These are phyloP conservation scores for Lepidothrix coronata DNA, from an alignment of 2,113 vertebrate genomes.

Conservation along the genomic window DNA sequence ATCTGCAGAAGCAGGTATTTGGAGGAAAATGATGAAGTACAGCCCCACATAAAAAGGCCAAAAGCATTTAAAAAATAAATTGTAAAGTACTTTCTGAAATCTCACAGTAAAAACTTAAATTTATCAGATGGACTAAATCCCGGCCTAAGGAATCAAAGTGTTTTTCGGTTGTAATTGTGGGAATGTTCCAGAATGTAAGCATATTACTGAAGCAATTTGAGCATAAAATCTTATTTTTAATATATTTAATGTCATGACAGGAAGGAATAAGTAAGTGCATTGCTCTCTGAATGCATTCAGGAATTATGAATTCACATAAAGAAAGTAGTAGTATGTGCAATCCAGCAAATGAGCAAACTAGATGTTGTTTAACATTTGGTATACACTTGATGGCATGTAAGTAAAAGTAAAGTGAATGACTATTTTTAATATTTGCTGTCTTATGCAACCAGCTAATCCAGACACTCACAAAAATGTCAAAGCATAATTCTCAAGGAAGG, in stretches of 20 bases:
- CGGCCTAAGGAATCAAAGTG: not conserved
- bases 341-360: not conserved
- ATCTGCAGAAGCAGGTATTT: constrained; percentile 47
- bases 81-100: constrained; percentile 28
- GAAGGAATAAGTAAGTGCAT: not conserved
- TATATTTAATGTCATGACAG: not conserved
- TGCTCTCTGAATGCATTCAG: not conserved
- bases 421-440: not conserved
- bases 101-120: constrained; percentile 31
- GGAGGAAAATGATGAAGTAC: constrained; percentile 41
- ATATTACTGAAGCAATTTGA: not conserved
- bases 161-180: not conserved
- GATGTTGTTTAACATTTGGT: constrained; percentile 2
- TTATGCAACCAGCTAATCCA: not conserved
- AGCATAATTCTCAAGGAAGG: not conserved
- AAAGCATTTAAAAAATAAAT: constrained; percentile 47
- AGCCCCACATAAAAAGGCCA: constrained; percentile 23
- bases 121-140: constrained; percentile 22
- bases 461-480: not conserved
- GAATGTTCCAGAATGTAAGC: not conserved
- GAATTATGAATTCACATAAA: constrained; percentile 13
- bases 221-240: not conserved
- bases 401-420: not conserved
- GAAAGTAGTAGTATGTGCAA: not conserved
- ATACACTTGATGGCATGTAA: not conserved